Conservation (phyloP, 2,113 vertebrate genomes). For the Cyprinodon tularosa region DNA sequence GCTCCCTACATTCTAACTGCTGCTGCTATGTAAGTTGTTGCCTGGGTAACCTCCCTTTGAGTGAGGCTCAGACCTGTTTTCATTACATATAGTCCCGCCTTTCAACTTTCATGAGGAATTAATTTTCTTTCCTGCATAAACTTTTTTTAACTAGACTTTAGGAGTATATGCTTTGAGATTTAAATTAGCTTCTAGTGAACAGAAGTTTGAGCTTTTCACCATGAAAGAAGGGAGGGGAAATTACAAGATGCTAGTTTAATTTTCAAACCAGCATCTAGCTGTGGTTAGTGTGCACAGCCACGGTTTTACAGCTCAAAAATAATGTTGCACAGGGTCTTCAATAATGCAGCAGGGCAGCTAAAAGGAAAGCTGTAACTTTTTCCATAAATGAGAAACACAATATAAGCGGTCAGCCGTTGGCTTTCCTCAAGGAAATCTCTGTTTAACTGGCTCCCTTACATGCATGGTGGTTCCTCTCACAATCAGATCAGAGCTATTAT, state of each 20-base stretch:
- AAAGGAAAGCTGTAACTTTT: conserved; percentile 31
- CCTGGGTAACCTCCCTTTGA: conserved; percentile 61
- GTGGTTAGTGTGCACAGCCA: neutral
- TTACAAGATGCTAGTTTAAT: conserved; percentile 4
- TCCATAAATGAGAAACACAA: conserved; percentile 59
- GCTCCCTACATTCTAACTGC: conserved; percentile 32
- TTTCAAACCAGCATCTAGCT: neutral
- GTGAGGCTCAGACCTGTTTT: conserved; percentile 36
- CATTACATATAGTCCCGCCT: conserved; percentile 14
- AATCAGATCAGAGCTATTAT: conserved; percentile 34
- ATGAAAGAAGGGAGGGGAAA: neutral
- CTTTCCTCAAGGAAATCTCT: conserved; percentile 49
- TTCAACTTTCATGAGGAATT: neutral
- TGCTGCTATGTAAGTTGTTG: conserved; percentile 66
- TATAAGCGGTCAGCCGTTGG: conserved; percentile 37
- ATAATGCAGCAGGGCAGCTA: conserved; percentile 9
- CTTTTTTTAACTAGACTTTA: too few species aligned
- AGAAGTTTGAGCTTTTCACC: neutral
- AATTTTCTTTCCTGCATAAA: conserved; percentile 1
- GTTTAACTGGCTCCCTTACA: conserved; percentile 32
- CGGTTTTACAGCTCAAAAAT: conserved; percentile 14
- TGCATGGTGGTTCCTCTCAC: conserved; percentile 40
- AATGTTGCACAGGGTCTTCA: conserved; percentile 3
- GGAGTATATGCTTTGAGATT: neutral
- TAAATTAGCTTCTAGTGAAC: neutral